Base-by-base conservation (phyloP, 2,797 vertebrate species). In the Pogoniulus pusillus region DNA sequence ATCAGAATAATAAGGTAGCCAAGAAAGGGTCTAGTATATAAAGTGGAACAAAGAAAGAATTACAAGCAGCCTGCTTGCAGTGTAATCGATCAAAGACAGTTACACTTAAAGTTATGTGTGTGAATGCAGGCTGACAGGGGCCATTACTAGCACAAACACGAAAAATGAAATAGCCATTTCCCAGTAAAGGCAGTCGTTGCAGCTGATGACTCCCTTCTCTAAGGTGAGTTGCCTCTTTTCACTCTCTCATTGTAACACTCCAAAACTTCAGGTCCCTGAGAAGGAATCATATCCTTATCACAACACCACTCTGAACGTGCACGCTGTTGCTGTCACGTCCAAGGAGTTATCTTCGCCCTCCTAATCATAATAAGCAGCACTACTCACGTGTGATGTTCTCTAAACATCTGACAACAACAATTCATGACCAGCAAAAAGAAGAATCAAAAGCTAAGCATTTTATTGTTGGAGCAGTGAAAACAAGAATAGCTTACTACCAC, bases 1-100 rank as follows among this genome's bases (percentile, higher is more conserved):
- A 91, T 79, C 43, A 94, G 81, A 97, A 95, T 91, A 96, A 92
- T 92, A 93, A 91, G 68, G 78, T 91, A 92, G 85, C 51, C 64
- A 86, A 88, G 78, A 82, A 66, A 59, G 15, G 2, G n/a, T 82
- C 72, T 69, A 53, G 82, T 85, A 71, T 66, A 83, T 89, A 89
- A 86, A 94, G 58, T 73, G 57, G 75, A 58, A 80, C 84, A 94
- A 76, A 88, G 8, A 77, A 66, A 87, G 86, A 90, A 75, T 88
- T 73, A 53, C 91, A 78, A 85, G 69, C 77, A 95, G 90, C 51
- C 82, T 86, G 53, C 59, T 79, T 85, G 74, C 84, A 85, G 68
- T 57, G 62, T 22, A 55, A 66, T 87, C 93, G 27, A 95, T 90
- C 89, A 93, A 95, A 96, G 89, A 64, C 89, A 93, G 87, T 78